A percentile compares a stretch with the other conserved stretches of the same genome.
These are phyloP conservation scores for Acanthosoma haemorrhoidale DNA, from an alignment of 2,888 invertebrate genomes.

Conservation along the genomic window DNA sequence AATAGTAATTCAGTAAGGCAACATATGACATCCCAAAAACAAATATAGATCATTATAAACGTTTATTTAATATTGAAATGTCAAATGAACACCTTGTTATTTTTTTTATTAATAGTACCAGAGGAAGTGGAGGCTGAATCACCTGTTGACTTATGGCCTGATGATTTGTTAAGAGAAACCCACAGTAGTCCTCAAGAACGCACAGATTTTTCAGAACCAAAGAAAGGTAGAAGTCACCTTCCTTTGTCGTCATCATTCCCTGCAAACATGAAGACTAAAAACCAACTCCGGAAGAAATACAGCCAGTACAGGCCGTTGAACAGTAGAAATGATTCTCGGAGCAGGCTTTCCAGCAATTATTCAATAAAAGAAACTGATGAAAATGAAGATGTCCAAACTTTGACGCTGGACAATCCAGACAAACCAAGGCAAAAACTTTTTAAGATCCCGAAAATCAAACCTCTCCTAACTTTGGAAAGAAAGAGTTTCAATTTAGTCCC, in stretches of 20 bases:
- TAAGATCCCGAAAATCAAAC: constrained; percentile 28
- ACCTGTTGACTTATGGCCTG: constrained; percentile 28
- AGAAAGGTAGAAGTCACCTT: constrained; percentile 25
- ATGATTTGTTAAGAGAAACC: constrained; percentile 31
- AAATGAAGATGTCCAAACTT: constrained; percentile 35
- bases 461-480: not conserved
- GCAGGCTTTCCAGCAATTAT: not conserved
- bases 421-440: constrained; percentile 21
- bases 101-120: constrained; percentile 49
- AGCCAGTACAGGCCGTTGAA: constrained; percentile 15
- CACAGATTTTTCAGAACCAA: constrained; percentile 33
- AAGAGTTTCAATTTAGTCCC: not conserved
- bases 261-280: not conserved
- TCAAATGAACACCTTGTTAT: too few species aligned
- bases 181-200: constrained; percentile 40
- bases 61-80: too few species aligned
- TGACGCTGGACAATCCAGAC: constrained; percentile 29
- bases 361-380: constrained; percentile 35
- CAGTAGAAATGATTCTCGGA: not conserved
- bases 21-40: too few species aligned
- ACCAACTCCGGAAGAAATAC: constrained; percentile 24
- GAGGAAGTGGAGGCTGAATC: constrained; percentile 48
- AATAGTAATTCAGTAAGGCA: too few species aligned
- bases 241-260: constrained; percentile 20
- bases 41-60: too few species aligned